Evolutionary conservation across 2,797 vertebrate genomes (phyloP).

Genomic region (Holocentrus rufus): DNA sequence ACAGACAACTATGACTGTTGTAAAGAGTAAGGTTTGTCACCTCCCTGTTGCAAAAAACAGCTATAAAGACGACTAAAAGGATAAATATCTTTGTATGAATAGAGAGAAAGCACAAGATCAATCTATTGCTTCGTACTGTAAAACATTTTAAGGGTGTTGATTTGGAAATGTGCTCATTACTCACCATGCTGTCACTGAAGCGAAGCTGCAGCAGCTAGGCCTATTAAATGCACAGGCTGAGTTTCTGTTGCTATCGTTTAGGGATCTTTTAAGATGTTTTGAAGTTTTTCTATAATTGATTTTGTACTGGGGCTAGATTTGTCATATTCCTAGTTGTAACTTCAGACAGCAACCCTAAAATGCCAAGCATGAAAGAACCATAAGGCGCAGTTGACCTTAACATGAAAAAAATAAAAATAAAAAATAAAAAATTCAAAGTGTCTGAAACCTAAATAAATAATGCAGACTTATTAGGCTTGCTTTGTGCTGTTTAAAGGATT

Average conservation of each 20-base stretch:
- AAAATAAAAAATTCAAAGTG: neutral
- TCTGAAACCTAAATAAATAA: slow-evolving; percentile 15
- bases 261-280: neutral
- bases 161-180: too few relatives aligned
- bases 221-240: too few relatives aligned
- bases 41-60: neutral
- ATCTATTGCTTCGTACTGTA: too few relatives aligned
- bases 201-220: too few relatives aligned
- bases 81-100: too few relatives aligned
- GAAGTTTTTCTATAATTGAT: too few relatives aligned
- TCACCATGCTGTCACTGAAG: too few relatives aligned
- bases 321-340: slow-evolving; percentile 6
- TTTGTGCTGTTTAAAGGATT: slow-evolving; percentile 22
- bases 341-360: slow-evolving; percentile 8
- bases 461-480: slow-evolving; percentile 3
- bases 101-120: too few relatives aligned
- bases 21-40: neutral
- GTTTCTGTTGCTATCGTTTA: neutral
- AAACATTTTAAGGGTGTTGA: too few relatives aligned
- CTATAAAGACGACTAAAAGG: neutral
- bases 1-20: neutral
- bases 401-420: neutral
- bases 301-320: neutral
- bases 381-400: slow-evolving; percentile 7
- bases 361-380: neutral